These are phyloP conservation scores for Nipponacmea schrenckii DNA, from an alignment of 2,888 invertebrate species.

Conservation along the genomic window DNA sequence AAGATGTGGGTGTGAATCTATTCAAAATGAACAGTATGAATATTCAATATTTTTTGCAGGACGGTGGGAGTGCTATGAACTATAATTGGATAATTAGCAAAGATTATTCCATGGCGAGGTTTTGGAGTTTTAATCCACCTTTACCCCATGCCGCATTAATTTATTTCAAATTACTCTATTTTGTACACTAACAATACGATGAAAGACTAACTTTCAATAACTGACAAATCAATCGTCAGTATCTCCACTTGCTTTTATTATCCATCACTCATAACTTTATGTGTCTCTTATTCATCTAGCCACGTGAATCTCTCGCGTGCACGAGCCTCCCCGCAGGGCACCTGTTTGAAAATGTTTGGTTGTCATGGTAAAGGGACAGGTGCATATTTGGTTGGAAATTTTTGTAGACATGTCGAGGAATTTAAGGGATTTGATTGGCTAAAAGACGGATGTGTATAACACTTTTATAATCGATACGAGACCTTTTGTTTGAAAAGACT, in stretches of 20 bases:
- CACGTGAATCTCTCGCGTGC: conserved; percentile 5
- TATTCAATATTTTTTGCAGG: no score
- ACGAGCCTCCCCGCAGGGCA: conserved; percentile 8
- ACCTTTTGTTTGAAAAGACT: conserved; percentile 6
- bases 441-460: background rate
- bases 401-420: conserved; percentile 5
- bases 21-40: no score
- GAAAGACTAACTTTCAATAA: background rate
- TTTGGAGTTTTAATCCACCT: no score
- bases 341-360: conserved; percentile 5
- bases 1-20: no score
- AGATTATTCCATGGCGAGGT: no score
- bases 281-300: background rate
- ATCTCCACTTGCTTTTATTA: background rate
- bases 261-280: background rate
- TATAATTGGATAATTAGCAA: no score
- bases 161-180: background rate
- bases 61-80: no score
- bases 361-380: conserved; percentile 6
- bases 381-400: conserved; percentile 2
- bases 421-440: background rate
- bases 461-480: background rate
- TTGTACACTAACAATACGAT: background rate
- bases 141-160: background rate
- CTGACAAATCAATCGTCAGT: background rate